phyloP scores from a whole-genome alignment of 2,888 invertebrate genomes.

The Acleris cristana region DNA sequence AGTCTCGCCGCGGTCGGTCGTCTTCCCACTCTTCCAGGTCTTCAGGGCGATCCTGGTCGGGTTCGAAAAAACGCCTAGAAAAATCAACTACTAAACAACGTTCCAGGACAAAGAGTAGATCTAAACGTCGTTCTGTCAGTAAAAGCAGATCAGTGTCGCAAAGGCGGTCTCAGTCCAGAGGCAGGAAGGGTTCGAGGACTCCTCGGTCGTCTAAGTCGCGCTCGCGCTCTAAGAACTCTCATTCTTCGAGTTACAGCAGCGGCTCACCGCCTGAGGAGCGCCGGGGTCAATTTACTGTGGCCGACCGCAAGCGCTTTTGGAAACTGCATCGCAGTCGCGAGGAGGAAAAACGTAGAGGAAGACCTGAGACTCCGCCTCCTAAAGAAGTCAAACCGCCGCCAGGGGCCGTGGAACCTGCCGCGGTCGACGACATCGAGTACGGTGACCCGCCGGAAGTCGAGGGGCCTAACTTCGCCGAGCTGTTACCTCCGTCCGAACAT shows the following conservation, averaged over 20 bases:
- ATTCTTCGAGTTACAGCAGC: constrained; percentile 58
- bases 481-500: constrained; percentile 60
- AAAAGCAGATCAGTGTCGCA: constrained; percentile 52
- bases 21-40: constrained; percentile 54
- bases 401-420: constrained; percentile 65
- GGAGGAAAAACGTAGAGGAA: constrained; percentile 52
- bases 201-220: constrained; percentile 50
- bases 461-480: constrained; percentile 75
- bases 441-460: constrained; percentile 76
- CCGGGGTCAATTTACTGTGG: constrained; percentile 77
- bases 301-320: constrained; percentile 76
- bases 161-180: constrained; percentile 56
- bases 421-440: constrained; percentile 70
- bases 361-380: constrained; percentile 61
- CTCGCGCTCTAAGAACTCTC: constrained; percentile 55
- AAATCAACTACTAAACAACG: constrained; percentile 53
- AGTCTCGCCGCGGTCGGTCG: constrained; percentile 48
- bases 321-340: constrained; percentile 67
- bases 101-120: constrained; percentile 58
- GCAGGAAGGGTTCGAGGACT: constrained; percentile 51
- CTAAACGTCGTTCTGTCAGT: constrained; percentile 54
- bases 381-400: constrained; percentile 73
- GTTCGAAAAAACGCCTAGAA: constrained; percentile 52
- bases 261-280: constrained; percentile 69
- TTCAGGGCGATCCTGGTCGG: constrained; percentile 52